These are phyloP conservation scores for Kryptolebias ocellatus DNA, from an alignment of 2,797 vertebrate genomes.

Conservation along the genomic window DNA sequence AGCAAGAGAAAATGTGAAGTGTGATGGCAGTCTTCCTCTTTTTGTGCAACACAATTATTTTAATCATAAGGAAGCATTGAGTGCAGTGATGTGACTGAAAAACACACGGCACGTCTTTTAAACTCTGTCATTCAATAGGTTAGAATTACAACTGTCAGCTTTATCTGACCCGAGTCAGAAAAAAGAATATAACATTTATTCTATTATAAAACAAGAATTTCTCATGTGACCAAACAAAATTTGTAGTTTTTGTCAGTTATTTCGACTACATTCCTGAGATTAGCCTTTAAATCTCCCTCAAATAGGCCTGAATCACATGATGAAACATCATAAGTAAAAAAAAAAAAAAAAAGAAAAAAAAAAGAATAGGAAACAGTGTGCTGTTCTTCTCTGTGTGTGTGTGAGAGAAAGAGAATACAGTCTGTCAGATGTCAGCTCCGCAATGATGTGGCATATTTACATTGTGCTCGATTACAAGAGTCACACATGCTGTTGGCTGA, in stretches of 20 bases:
- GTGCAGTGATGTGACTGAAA: conserved; percentile 1
- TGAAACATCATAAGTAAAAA: conserved; percentile 62
- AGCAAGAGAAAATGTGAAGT: conserved; percentile 47
- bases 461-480: conserved; percentile 37
- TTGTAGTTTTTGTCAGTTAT: conserved; percentile 58
- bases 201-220: no score
- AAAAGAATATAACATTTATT: not conserved
- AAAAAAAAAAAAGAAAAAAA: conserved; percentile 10
- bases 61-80: conserved; percentile 15
- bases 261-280: conserved; percentile 70
- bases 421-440: conserved; percentile 6
- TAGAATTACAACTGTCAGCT: not conserved
- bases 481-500: conserved; percentile 20
- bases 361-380: conserved; percentile 47
- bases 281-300: conserved; percentile 75
- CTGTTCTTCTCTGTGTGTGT: conserved; percentile 23
- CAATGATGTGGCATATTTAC: conserved; percentile 51
- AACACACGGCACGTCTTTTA: conserved; percentile 21
- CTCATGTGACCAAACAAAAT: conserved; percentile 18
- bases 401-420: conserved; percentile 1
- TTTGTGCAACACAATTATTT: conserved; percentile 4
- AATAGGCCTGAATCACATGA: conserved; percentile 76
- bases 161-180: conserved; percentile 1
- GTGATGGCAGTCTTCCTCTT: conserved; percentile 40
- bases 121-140: conserved; percentile 30